Percentiles rank a stretch among this genome's conserved stretches.
Conservation (phyloP, 2,113 vertebrate genomes). For the Ascaphus truei region DNA sequence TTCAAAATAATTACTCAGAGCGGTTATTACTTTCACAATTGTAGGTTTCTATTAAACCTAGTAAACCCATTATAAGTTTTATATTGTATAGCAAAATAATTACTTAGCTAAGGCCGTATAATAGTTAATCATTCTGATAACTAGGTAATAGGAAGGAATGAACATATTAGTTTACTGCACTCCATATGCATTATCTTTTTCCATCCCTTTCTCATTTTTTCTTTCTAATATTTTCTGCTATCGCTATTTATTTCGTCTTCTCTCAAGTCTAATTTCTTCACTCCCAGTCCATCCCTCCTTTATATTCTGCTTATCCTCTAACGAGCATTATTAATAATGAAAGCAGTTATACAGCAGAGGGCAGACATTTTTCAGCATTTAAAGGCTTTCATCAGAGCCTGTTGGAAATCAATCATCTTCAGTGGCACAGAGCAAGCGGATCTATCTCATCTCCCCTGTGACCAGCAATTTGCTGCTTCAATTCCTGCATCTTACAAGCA, state of each 20-base stretch:
- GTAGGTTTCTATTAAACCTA: too few species aligned
- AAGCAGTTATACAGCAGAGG: constrained; percentile 23
- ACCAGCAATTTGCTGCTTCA: constrained; percentile 32
- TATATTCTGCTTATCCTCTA: constrained; percentile 18
- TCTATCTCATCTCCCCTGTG: constrained; percentile 28
- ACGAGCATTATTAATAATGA: constrained; percentile 21
- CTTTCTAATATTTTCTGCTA: too few species aligned
- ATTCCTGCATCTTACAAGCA: constrained; percentile 22
- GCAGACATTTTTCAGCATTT: constrained; percentile 33
- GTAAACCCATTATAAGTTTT: too few species aligned
- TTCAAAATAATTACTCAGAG: too few species aligned
- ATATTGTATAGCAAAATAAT: too few species aligned
- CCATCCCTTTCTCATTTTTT: too few species aligned
- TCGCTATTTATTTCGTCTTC: background rate
- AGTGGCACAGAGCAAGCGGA: constrained; percentile 24
- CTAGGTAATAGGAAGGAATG: too few species aligned
- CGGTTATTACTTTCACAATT: too few species aligned
- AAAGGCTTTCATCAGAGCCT: constrained; percentile 24
- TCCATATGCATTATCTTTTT: background rate
- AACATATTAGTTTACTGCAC: background rate
- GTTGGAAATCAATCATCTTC: constrained; percentile 36
- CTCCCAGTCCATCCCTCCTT: constrained; percentile 9
- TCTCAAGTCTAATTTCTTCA: background rate
- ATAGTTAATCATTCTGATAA: too few species aligned
- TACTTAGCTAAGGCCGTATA: too few species aligned